phyloP scores from a whole-genome alignment of 2,888 invertebrate genomes.

The Itoplectis maculator region DNA sequence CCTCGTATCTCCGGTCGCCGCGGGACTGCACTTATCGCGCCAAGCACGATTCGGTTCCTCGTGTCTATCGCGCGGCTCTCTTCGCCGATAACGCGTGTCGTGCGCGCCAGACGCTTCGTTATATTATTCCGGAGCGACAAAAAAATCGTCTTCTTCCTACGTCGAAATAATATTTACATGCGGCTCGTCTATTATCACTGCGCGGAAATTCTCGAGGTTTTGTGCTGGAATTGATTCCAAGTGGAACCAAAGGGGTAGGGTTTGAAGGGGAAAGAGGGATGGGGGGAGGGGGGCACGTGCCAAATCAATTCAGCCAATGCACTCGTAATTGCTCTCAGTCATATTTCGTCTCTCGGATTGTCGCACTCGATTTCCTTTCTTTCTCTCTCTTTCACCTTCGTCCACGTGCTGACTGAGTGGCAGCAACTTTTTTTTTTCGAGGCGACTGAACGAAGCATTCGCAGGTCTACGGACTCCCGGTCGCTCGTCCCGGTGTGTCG shows the following conservation, averaged over 20 bases:
- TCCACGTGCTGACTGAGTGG: conserved; percentile 38
- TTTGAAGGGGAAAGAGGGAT: background rate
- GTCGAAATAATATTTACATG: background rate
- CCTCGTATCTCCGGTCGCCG: background rate
- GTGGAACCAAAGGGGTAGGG: too few species aligned
- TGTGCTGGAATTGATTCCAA: too few species aligned
- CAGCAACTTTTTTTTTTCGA: conserved; percentile 33
- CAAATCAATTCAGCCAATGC: conserved; percentile 51
- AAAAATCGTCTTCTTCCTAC: background rate
- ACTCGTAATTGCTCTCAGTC: conserved; percentile 25
- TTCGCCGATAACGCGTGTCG: conserved; percentile 45
- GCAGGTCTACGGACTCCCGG: conserved; percentile 36
- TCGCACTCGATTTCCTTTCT: conserved; percentile 38
- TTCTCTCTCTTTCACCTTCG: conserved; percentile 45
- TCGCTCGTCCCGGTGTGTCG: too few species aligned
- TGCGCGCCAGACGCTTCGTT: conserved; percentile 19
- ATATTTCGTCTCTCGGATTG: conserved; percentile 16
- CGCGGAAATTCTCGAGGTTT: conserved; percentile 17
- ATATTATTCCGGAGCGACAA: background rate
- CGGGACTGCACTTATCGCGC: conserved; percentile 39
- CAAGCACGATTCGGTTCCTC: conserved; percentile 38
- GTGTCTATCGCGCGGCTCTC: conserved; percentile 18
- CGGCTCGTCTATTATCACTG: background rate
- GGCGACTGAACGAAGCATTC: conserved; percentile 13
- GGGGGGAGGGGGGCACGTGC: conserved; percentile 63